Evolutionary conservation across 2,888 invertebrate species (phyloP), one percentile per base, ranked within the genome.

Genomic region (Strigamia maritima): DNA sequence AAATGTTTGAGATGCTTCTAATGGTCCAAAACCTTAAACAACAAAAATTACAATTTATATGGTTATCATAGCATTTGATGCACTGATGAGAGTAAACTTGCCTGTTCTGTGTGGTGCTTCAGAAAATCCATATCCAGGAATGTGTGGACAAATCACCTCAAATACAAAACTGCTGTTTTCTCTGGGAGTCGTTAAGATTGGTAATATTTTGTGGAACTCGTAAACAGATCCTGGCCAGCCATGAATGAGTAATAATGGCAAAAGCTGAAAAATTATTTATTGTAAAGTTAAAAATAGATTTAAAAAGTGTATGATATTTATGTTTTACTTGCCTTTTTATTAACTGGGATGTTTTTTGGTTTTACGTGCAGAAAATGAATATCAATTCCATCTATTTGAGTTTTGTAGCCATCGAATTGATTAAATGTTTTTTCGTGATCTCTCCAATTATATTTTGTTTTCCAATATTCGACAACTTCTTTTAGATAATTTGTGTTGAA

Each of bases 191-290:
- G 81, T 91, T 44, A 93, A 84, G 79, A 90, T 83, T 0, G 93
- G 93, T 79, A 93, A 10, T 22, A 93, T 85, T 79, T 92, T 91
- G 84, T 92, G 92, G 85, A 94, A 94, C 85, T 95, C 94, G 4
- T 91, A 89, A 0, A 94, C 86, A 0, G 93, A 92, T 1, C 94
- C 93, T 0, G 95, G 95, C 95, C 95, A 95, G 24, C 95, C 94
- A 82, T 95, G 94, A 19, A 93, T 84, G 75, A 95, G 79, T 3
- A 95, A 85, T 12, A 95, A 81, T 0, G 94, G 93, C 0, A 91
- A 82, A 0, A 90, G 88, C 22, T 81, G 22, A 7, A n/a, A n/a
- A 44, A 44, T 14, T 44, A 44, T 14, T 1, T n/a, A 75, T 28
- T 75, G 2, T n/a, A n/a, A n/a, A n/a, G n/a, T n/a, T n/a, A n/a